Percentiles rank a stretch among this genome's conserved stretches.
phyloP scores from a whole-genome alignment of 1,140 invertebrate species.

The Cotesia chilonis region DNA sequence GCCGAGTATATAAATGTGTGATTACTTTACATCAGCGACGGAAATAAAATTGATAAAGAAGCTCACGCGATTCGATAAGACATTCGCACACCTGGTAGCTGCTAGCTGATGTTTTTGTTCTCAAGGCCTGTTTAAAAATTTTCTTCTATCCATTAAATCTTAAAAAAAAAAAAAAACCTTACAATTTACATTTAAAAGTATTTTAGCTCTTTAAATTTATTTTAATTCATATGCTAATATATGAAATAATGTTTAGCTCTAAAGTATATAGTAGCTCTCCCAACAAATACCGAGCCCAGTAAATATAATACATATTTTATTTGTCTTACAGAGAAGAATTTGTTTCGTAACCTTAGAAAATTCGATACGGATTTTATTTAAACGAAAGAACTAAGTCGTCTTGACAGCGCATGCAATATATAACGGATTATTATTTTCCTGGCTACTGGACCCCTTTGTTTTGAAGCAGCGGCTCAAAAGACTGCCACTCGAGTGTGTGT shows the following conservation, averaged over 20 bases:
- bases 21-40: slow-evolving; percentile 16
- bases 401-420: slow-evolving; percentile 2
- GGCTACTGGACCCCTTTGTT: slow-evolving; percentile 8
- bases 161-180: neutral
- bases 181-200: too few species aligned
- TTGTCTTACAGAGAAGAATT: neutral
- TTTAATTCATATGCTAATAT: too few species aligned
- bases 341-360: neutral
- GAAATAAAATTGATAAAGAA: slow-evolving; percentile 18
- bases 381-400: neutral
- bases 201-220: too few species aligned
- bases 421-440: slow-evolving; percentile 4
- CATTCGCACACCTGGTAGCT: slow-evolving; percentile 1
- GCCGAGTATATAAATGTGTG: neutral
- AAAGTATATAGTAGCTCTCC: too few species aligned
- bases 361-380: slow-evolving; percentile 1
- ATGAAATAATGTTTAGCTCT: too few species aligned
- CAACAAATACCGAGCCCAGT: too few species aligned
- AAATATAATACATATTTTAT: too few species aligned
- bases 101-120: neutral
- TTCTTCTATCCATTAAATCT: neutral
- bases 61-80: slow-evolving; percentile 7
- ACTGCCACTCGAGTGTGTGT: slow-evolving; percentile 20
- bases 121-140: neutral
- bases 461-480: slow-evolving; percentile 8